A percentile compares a stretch with the other conserved stretches of the same genome.
Evolutionary conservation across 2,797 vertebrate genomes (phyloP).

Genomic region (Geotrypetes seraphini): DNA sequence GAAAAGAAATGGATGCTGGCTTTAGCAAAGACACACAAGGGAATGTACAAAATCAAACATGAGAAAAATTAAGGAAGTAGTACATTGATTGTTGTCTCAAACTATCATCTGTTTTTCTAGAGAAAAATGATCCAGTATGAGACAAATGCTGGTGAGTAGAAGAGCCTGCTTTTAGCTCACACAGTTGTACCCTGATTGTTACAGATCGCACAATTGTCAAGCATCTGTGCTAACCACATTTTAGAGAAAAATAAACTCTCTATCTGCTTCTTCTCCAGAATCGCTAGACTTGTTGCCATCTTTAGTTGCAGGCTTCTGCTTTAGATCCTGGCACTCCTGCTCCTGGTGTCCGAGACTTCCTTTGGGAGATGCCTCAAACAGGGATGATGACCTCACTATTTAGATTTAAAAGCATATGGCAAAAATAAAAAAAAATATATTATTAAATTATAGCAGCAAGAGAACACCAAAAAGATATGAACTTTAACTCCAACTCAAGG

Average conservation of each 20-base stretch:
- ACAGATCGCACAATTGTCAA: constrained; percentile 18
- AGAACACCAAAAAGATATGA: too few species aligned
- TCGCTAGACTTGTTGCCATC: constrained; percentile 75
- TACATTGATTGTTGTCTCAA: constrained; percentile 7
- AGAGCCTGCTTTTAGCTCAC: constrained; percentile 20
- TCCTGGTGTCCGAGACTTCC: constrained; percentile 52
- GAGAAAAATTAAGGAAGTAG: too few species aligned
- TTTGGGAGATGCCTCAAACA: constrained; percentile 50
- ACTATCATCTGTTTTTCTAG: background rate
- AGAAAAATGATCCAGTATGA: constrained; percentile 19
- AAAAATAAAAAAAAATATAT: too few species aligned
- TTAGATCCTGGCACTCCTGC: constrained; percentile 60
- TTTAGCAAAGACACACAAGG: constrained; percentile 35
- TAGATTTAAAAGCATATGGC: background rate
- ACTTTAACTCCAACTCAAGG: too few species aligned
- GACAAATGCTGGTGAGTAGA: constrained; percentile 22
- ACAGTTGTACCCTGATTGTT: constrained; percentile 20
- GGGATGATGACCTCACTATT: constrained; percentile 26
- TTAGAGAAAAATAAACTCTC: constrained; percentile 88
- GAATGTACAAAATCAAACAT: constrained; percentile 17
- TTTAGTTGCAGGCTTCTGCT: constrained; percentile 49
- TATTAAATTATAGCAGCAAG: background rate
- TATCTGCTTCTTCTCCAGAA: constrained; percentile 78
- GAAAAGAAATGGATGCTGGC: constrained; percentile 32
- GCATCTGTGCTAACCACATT: constrained; percentile 7